phyloP scores from a whole-genome alignment of 2,888 invertebrate species.

The Drosophila ustulata region DNA sequence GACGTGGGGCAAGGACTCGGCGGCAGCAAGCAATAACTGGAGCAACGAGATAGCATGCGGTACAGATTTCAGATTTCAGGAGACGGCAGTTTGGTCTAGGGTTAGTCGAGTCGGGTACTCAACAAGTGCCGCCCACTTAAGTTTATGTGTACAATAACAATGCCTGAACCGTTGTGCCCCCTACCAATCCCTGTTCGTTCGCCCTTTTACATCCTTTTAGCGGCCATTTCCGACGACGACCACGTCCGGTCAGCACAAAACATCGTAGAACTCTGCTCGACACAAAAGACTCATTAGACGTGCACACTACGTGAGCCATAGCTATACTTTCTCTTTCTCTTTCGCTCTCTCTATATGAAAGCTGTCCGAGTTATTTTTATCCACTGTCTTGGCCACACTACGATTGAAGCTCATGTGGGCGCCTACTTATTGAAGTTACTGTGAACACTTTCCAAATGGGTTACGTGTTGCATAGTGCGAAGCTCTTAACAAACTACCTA shows the following conservation, averaged over 20 bases:
- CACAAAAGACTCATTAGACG: constrained; percentile 72
- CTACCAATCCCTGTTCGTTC: background rate
- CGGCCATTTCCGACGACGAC: constrained; percentile 73
- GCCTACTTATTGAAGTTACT: constrained; percentile 54
- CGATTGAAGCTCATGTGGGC: constrained; percentile 44
- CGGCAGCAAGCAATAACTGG: constrained; percentile 15
- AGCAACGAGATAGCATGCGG: constrained; percentile 41
- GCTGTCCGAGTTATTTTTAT: constrained; percentile 64
- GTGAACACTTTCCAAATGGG: constrained; percentile 54
- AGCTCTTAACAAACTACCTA: constrained; percentile 35
- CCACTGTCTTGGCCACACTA: constrained; percentile 49
- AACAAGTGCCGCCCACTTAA: constrained; percentile 69
- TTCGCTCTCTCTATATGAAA: constrained; percentile 40
- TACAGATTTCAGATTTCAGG: constrained; percentile 17
- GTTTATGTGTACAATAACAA: constrained; percentile 73
- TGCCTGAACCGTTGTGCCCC: constrained; percentile 30
- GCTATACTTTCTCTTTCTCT: constrained; percentile 6
- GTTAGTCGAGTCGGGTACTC: constrained; percentile 34
- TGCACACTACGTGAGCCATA: constrained; percentile 51
- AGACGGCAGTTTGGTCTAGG: constrained; percentile 7
- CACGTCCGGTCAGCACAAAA: constrained; percentile 69
- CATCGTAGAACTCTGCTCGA: constrained; percentile 34
- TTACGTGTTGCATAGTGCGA: constrained; percentile 68
- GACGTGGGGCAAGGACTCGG: constrained; percentile 22
- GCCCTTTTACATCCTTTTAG: constrained; percentile 64